Percentiles rank a stretch among this genome's conserved stretches.
Evolutionary conservation across 2,888 invertebrate species (phyloP).

Genomic region (Amiota communis): DNA sequence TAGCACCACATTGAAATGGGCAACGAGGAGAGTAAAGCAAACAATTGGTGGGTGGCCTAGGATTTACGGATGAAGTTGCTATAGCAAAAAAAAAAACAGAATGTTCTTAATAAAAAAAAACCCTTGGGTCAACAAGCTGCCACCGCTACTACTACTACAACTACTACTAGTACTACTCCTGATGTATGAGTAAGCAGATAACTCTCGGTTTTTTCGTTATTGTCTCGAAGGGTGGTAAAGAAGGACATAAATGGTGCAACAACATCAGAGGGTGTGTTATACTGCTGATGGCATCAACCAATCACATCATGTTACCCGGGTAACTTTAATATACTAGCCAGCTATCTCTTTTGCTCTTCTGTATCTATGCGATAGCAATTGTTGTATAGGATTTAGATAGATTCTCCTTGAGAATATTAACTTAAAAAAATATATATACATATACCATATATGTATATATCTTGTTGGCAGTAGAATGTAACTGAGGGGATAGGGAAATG

Average conservation of each 20-base stretch:
- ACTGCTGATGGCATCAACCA: not conserved
- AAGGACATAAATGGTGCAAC: not conserved
- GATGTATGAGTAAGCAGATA: too few relatives aligned
- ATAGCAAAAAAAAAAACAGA: not conserved
- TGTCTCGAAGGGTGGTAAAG: not conserved
- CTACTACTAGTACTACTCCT: not conserved
- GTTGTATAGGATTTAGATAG: too few relatives aligned
- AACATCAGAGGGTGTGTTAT: constrained; percentile 10
- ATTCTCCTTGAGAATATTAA: too few relatives aligned
- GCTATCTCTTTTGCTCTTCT: not conserved
- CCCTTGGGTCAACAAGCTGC: constrained; percentile 7
- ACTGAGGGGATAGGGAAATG: not conserved
- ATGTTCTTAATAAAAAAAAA: too few relatives aligned
- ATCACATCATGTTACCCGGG: not conserved
- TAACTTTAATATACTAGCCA: not conserved
- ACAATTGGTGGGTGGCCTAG: not conserved
- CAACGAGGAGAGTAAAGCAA: constrained; percentile 4
- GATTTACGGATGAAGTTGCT: not conserved
- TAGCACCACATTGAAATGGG: constrained; percentile 22
- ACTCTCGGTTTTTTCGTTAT: too few relatives aligned
- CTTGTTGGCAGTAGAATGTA: not conserved
- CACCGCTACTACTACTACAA: not conserved
- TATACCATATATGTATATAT: too few relatives aligned
- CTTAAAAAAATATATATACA: too few relatives aligned
- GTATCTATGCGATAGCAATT: not conserved